phyloP scores from a whole-genome alignment of 2,797 vertebrate species.

The Takifugu rubripes region DNA sequence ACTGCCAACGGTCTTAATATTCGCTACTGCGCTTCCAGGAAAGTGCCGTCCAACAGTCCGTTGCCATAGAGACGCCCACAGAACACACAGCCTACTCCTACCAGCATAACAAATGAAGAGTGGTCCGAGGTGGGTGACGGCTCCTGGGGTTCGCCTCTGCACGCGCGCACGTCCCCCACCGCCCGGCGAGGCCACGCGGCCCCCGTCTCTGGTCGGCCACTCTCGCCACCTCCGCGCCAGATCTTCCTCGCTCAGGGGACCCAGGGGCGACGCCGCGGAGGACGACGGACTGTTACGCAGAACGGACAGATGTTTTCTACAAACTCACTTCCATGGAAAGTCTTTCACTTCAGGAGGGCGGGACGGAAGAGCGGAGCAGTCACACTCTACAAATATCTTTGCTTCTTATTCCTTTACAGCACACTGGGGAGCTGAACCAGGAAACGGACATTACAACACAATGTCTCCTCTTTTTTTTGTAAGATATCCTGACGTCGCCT shows the following conservation, averaged over 20 bases:
- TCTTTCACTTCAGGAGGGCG: slow-evolving; percentile 44
- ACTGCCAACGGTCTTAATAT: slow-evolving; percentile 8
- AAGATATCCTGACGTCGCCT: slow-evolving; percentile 32
- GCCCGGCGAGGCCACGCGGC: no score
- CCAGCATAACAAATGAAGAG: slow-evolving; percentile 89
- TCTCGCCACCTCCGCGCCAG: slow-evolving; percentile 26
- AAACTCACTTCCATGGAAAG: slow-evolving; percentile 58
- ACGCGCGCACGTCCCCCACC: background rate
- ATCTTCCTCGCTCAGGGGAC: slow-evolving; percentile 34
- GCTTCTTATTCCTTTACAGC: slow-evolving; percentile 41
- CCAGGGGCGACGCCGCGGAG: slow-evolving; percentile 31
- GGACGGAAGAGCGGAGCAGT: slow-evolving; percentile 48
- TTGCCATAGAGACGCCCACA: slow-evolving; percentile 84
- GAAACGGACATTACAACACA: slow-evolving; percentile 57
- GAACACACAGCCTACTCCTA: slow-evolving; percentile 89
- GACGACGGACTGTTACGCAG: slow-evolving; percentile 52
- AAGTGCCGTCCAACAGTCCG: slow-evolving; percentile 82
- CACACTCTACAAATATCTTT: slow-evolving; percentile 24
- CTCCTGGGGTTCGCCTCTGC: background rate
- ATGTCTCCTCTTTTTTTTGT: slow-evolving; percentile 43
- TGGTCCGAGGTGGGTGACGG: slow-evolving; percentile 50
- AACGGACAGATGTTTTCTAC: slow-evolving; percentile 59
- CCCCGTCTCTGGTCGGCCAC: slow-evolving; percentile 24
- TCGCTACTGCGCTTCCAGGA: slow-evolving; percentile 70
- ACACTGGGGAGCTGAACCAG: slow-evolving; percentile 52